Conservation (phyloP, 1,140 invertebrate genomes). For the Diploscapter pachys region DNA sequence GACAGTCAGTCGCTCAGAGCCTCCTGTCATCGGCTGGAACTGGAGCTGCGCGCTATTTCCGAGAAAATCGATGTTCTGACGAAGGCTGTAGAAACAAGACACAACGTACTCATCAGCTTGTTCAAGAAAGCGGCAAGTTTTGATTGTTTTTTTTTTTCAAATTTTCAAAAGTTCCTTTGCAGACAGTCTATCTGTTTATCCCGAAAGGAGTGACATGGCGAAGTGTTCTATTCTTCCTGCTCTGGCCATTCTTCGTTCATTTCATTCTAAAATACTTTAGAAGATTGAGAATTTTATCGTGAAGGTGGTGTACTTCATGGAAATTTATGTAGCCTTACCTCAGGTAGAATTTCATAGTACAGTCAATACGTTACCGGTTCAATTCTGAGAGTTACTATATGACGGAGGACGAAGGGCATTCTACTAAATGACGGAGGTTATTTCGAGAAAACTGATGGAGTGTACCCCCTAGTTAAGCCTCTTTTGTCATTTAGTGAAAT, state of each 20-base stretch:
- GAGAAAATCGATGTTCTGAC: constrained; percentile 17
- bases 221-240: constrained; percentile 23
- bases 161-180: constrained; percentile 10
- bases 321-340: constrained; percentile 4
- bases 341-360: neutral
- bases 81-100: constrained; percentile 19
- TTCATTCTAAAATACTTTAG: constrained; percentile 27
- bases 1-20: too few species aligned
- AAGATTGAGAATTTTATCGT: constrained; percentile 8
- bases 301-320: constrained; percentile 13
- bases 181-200: constrained; percentile 25
- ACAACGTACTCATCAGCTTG: constrained; percentile 24
- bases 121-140: constrained; percentile 26
- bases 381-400: neutral
- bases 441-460: too few species aligned
- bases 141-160: neutral
- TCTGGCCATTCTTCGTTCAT: constrained; percentile 32
- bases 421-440: too few species aligned
- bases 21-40: neutral
- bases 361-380: constrained; percentile 13
- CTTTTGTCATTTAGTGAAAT: too few species aligned
- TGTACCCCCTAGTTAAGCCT: too few species aligned
- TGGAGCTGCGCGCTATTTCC: constrained; percentile 15
- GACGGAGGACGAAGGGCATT: too few species aligned
- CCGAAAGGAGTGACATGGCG: constrained; percentile 20